These are phyloP conservation scores for Aplidium turbinatum DNA, from an alignment of 23 tunicate species.

Conservation along the genomic window DNA sequence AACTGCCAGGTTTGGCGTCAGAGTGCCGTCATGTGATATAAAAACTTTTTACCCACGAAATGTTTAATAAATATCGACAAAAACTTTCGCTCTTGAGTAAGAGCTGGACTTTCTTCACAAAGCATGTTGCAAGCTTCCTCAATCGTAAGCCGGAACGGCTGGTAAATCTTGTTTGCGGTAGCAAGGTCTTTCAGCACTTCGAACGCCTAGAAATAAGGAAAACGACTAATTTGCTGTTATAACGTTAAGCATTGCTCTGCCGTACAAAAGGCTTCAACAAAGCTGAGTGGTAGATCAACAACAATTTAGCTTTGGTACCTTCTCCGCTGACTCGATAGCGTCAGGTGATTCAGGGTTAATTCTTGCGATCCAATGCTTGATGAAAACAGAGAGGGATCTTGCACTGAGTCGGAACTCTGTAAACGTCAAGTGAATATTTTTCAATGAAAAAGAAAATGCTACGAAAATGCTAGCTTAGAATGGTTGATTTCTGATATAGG, in stretches of 20 bases:
- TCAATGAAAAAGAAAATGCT: too few relatives aligned
- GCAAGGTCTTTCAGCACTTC: constrained; percentile 43
- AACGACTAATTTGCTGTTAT: too few relatives aligned
- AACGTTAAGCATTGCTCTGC: too few relatives aligned
- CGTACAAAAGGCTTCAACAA: not conserved
- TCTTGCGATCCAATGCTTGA: constrained; percentile 52
- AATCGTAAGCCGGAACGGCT: not conserved
- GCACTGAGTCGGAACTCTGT: constrained; percentile 46
- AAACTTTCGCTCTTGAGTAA: constrained; percentile 6
- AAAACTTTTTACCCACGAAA: too few relatives aligned
- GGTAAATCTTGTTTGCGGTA: constrained; percentile 33
- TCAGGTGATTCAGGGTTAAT: constrained; percentile 3
- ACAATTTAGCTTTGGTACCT: not conserved
- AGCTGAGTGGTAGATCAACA: not conserved
- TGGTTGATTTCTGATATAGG: too few relatives aligned
- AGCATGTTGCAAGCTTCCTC: constrained; percentile 23
- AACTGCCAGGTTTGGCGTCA: too few relatives aligned
- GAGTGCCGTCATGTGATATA: too few relatives aligned
- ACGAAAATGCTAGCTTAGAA: too few relatives aligned
- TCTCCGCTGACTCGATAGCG: constrained; percentile 4
- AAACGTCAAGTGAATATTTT: not conserved
- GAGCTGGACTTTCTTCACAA: not conserved
- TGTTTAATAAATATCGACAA: constrained; percentile 20
- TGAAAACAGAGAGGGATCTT: constrained; percentile 13
- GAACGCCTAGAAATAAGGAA: constrained; percentile 33